A percentile compares a stretch with the other conserved stretches of the same genome.
These are phyloP conservation scores for Aurelia aurita DNA, from an alignment of 30 jellyfish, hydroid and myxozoan genomes.

Conservation along the genomic window DNA sequence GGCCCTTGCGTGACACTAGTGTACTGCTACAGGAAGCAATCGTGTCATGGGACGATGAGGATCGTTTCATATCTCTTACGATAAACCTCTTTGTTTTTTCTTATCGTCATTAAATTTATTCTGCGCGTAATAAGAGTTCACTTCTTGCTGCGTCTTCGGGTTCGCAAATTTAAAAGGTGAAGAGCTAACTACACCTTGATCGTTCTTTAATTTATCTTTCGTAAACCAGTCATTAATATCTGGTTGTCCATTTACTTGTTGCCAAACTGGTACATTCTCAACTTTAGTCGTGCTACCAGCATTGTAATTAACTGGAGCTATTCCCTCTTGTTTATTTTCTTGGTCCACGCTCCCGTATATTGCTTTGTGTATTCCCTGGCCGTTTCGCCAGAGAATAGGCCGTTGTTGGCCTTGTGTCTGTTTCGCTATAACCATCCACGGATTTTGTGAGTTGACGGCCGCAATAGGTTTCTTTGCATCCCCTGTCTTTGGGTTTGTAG, in stretches of 20 bases:
- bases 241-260: constrained; percentile 41
- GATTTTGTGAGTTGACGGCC: constrained; percentile 16
- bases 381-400: constrained; percentile 68
- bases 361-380: constrained; percentile 58
- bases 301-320: constrained; percentile 43
- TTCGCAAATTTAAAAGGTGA: constrained; percentile 74
- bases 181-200: constrained; percentile 15
- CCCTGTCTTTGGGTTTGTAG: neutral
- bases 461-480: constrained; percentile 7
- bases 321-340: neutral
- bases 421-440: constrained; percentile 62
- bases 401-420: constrained; percentile 40
- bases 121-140: constrained; percentile 31
- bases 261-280: constrained; percentile 47
- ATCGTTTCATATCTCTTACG: neutral
- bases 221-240: constrained; percentile 28
- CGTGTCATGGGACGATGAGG: no score
- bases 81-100: constrained; percentile 4
- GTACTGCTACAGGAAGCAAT: no score
- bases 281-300: neutral
- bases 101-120: neutral
- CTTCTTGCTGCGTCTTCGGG: constrained; percentile 56
- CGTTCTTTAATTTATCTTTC: constrained; percentile 28
- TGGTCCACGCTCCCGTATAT: neutral
- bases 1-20: no score